Evolutionary conservation across 2,888 invertebrate genomes (phyloP).

Genomic region (Pemphredon lugubris): DNA sequence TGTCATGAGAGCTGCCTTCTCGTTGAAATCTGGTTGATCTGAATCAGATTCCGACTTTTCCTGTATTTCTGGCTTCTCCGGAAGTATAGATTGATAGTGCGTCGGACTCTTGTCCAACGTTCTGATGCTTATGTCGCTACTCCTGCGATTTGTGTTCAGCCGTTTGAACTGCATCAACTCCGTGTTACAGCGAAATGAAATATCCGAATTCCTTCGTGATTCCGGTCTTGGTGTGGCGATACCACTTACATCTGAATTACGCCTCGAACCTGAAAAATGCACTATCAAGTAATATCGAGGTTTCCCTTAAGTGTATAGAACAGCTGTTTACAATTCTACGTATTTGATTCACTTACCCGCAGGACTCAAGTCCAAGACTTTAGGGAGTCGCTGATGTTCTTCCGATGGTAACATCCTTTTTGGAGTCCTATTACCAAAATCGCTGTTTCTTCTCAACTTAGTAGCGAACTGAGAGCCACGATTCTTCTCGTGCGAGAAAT

Average conservation of each 20-base stretch:
- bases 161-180: constrained; percentile 71
- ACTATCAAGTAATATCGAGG: too few species aligned
- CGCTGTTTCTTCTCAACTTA: constrained; percentile 77
- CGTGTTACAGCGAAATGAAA: constrained; percentile 72
- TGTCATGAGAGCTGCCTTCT: constrained; percentile 75
- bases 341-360: constrained; percentile 56
- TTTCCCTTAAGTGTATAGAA: too few species aligned
- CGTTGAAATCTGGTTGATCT: constrained; percentile 76
- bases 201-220: constrained; percentile 75
- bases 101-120: constrained; percentile 74
- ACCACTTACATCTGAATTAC: constrained; percentile 75
- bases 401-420: constrained; percentile 66
- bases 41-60: constrained; percentile 78
- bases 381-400: constrained; percentile 68
- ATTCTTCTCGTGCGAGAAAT: constrained; percentile 76
- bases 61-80: constrained; percentile 68
- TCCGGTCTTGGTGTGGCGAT: constrained; percentile 65
- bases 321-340: too few species aligned
- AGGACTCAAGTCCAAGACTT: constrained; percentile 72
- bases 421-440: constrained; percentile 76
- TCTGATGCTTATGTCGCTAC: constrained; percentile 76
- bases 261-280: constrained; percentile 69
- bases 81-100: constrained; percentile 65
- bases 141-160: constrained; percentile 71
- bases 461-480: constrained; percentile 77